Conservation (phyloP, 2,113 vertebrate genomes). For the Tapirus terrestris region DNA sequence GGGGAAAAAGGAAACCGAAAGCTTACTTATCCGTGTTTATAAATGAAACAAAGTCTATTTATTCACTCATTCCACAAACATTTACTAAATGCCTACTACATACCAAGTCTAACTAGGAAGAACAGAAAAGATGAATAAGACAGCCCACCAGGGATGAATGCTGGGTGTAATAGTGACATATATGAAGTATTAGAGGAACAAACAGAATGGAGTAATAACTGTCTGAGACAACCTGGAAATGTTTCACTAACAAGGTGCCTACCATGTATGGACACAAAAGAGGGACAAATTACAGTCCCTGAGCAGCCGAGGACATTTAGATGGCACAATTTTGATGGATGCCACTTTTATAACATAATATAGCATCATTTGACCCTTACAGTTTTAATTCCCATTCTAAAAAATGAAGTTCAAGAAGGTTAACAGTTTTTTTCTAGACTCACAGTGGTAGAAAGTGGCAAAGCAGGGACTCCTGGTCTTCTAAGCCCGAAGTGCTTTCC, state of each 20-base stretch:
- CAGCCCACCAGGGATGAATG: neutral
- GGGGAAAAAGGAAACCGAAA: neutral
- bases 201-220: constrained; percentile 15
- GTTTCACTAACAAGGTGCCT: neutral
- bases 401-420: constrained; percentile 44
- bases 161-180: neutral
- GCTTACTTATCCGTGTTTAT: neutral
- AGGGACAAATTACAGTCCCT: neutral
- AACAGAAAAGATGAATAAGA: neutral
- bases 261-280: neutral
- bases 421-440: constrained; percentile 5
- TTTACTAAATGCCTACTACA: neutral
- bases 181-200: neutral
- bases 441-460: neutral
- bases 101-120: neutral
- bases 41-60: constrained; percentile 6
- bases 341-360: constrained; percentile 39
- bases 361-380: constrained; percentile 41
- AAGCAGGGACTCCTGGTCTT: constrained; percentile 6
- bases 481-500: neutral
- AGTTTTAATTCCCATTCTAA: constrained; percentile 53
- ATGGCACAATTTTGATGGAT: neutral
- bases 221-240: neutral
- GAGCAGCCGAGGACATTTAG: neutral
- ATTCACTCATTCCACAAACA: constrained; percentile 1